A percentile compares a stretch with the other conserved stretches of the same genome.
phyloP scores from a whole-genome alignment of 1,140 invertebrate genomes.

The Pantala flavescens region DNA sequence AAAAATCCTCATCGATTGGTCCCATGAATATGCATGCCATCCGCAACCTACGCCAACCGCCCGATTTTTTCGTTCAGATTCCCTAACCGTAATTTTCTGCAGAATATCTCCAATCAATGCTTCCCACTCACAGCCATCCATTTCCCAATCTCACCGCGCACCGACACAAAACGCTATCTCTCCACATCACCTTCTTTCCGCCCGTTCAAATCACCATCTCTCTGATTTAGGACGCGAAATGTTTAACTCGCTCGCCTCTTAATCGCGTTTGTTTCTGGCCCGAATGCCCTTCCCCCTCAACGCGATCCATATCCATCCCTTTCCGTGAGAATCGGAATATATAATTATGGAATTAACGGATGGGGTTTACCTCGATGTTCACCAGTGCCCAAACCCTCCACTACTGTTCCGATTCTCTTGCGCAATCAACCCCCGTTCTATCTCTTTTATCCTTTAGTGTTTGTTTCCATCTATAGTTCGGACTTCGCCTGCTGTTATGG shows the following conservation, averaged over 20 bases:
- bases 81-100: background rate
- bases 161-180: background rate
- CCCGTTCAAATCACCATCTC: no score
- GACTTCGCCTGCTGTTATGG: no score
- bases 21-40: background rate
- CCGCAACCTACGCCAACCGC: no score
- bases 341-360: background rate
- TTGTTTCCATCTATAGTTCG: no score
- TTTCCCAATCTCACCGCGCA: background rate
- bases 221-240: no score
- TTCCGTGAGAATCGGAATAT: background rate
- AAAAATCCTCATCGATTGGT: background rate
- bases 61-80: background rate
- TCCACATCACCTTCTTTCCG: no score
- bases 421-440: background rate
- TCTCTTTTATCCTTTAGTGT: no score
- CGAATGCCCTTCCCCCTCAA: background rate
- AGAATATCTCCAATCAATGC: conserved; percentile 1
- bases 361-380: background rate
- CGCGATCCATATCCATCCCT: background rate
- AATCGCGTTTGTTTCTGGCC: no score
- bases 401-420: background rate
- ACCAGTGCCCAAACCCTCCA: background rate
- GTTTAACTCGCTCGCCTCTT: no score
- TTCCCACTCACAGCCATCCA: background rate